These are phyloP conservation scores for Metopolophium dirhodum DNA, from an alignment of 1,140 invertebrate genomes.

Conservation along the genomic window DNA sequence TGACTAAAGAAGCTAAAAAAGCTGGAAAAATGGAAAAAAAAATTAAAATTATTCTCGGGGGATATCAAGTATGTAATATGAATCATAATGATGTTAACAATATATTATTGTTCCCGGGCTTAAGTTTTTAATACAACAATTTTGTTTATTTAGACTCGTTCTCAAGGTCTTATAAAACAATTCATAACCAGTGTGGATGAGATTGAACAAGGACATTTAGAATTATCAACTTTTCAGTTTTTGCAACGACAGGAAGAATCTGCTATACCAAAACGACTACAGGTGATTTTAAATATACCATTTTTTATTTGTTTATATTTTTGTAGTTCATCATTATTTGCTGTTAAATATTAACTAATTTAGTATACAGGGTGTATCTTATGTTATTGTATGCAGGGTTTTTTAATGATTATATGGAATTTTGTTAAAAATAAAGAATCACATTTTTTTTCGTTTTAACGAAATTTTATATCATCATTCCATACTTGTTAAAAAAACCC, in stretches of 20 bases:
- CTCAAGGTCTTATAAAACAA: slow-evolving; percentile 89
- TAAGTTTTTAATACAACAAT: slow-evolving; percentile 26
- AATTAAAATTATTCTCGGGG: slow-evolving; percentile 89
- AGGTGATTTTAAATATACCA: slow-evolving; percentile 65
- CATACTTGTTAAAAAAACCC: too few species aligned
- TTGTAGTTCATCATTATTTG: neutral
- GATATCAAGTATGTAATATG: slow-evolving; percentile 75
- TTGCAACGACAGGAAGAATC: slow-evolving; percentile 87
- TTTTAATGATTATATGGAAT: too few species aligned
- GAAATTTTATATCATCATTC: too few species aligned
- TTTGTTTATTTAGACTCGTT: slow-evolving; percentile 69
- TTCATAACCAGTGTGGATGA: slow-evolving; percentile 73
- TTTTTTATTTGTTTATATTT: neutral
- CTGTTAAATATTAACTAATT: too few species aligned
- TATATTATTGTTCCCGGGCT: neutral
- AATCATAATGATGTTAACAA: neutral
- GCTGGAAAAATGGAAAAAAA: slow-evolving; percentile 99
- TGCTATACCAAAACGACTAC: slow-evolving; percentile 88
- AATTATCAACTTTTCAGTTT: slow-evolving; percentile 91
- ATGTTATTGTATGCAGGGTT: too few species aligned
- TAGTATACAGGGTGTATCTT: too few species aligned
- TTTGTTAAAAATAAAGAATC: too few species aligned
- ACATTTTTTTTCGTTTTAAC: too few species aligned
- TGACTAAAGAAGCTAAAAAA: slow-evolving; percentile 93
- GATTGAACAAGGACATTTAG: slow-evolving; percentile 75